Evolutionary conservation across 2,888 invertebrate species (phyloP).

Genomic region (Ormyrus nitidulus): DNA sequence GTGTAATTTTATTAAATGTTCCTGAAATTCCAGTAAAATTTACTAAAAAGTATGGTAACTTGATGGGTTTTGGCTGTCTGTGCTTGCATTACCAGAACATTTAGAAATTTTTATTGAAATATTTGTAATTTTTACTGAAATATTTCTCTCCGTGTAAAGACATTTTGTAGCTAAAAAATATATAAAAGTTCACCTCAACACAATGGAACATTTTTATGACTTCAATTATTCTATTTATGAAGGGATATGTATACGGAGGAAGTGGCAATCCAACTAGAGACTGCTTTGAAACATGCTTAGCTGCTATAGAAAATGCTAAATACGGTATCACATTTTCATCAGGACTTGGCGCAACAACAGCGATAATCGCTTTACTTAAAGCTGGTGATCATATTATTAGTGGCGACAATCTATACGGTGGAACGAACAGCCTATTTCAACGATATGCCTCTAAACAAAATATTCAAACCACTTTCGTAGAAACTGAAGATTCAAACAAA

Average conservation of each 20-base stretch:
- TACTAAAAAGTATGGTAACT: no score
- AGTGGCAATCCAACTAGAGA: conserved; percentile 96
- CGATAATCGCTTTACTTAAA: conserved; percentile 84
- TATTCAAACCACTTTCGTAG: conserved; percentile 86
- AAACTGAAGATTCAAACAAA: conserved; percentile 82
- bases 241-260: conserved; percentile 95
- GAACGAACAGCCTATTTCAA: conserved; percentile 86
- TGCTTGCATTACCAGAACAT: no score
- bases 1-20: no score
- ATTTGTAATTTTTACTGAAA: no score
- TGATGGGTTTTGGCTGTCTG: no score
- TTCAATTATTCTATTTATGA: conserved; percentile 14
- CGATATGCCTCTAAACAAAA: conserved; percentile 82
- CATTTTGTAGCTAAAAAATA: no score
- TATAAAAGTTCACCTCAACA: no score
- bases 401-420: conserved; percentile 96
- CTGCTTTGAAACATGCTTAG: conserved; percentile 91
- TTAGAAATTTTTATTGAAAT: no score
- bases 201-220: no score
- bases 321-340: conserved; percentile 90
- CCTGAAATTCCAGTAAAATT: no score
- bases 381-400: conserved; percentile 93
- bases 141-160: no score
- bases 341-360: conserved; percentile 91
- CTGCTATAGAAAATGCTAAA: conserved; percentile 92